Evolutionary conservation across 2,888 invertebrate genomes (phyloP).

Genomic region (Arctia plantaginis): DNA sequence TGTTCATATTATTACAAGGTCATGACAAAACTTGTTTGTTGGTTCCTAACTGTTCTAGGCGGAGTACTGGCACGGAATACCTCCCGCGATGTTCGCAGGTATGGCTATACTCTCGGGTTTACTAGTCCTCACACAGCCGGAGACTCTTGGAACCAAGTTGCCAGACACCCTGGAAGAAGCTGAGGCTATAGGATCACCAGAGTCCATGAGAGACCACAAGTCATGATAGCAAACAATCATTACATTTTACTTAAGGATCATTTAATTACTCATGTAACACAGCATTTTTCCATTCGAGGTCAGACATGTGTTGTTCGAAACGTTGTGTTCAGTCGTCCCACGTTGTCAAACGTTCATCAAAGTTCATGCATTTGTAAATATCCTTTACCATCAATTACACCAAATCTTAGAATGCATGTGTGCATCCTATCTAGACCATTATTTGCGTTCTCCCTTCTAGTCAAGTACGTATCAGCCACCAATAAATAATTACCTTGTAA

Average conservation of each 20-base stretch:
- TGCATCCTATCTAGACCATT: not conserved
- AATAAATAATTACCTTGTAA: not conserved
- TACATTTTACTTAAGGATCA: not conserved
- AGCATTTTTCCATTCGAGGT: not conserved
- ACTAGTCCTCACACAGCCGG: constrained; percentile 87
- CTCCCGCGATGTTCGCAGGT: constrained; percentile 84
- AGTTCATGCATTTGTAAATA: not conserved
- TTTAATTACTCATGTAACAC: not conserved
- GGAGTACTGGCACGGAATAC: constrained; percentile 74
- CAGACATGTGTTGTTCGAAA: not conserved
- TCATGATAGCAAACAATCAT: not conserved
- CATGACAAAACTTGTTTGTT: not conserved
- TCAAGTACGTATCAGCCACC: not conserved
- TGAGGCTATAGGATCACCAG: constrained; percentile 68
- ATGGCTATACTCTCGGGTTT: constrained; percentile 84
- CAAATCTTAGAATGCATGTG: not conserved
- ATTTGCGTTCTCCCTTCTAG: not conserved
- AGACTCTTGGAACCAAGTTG: constrained; percentile 86
- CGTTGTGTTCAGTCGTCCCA: not conserved
- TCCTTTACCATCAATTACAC: not conserved
- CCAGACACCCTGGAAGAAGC: constrained; percentile 88
- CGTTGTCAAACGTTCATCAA: not conserved
- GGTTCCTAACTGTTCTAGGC: constrained; percentile 54
- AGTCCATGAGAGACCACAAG: constrained; percentile 39
- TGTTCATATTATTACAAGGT: not conserved